Percentiles rank a stretch among this genome's conserved stretches.
These are phyloP conservation scores for Drosophila asahinai DNA, from an alignment of 1,140 invertebrate species.

Conservation along the genomic window DNA sequence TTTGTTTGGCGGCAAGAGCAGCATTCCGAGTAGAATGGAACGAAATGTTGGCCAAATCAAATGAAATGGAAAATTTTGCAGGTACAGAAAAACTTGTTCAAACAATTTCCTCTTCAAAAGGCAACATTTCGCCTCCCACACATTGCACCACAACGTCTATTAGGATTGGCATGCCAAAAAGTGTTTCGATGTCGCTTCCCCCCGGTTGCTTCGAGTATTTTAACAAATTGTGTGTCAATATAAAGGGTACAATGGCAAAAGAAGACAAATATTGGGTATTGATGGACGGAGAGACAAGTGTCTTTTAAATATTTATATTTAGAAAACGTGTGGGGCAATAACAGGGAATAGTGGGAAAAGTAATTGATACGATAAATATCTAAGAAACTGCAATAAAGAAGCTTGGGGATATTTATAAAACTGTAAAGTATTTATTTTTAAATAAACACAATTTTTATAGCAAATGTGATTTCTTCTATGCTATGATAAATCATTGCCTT, in stretches of 20 bases:
- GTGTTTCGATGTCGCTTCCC: slow-evolving; percentile 28
- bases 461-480: no score
- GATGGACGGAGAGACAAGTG: slow-evolving; percentile 8
- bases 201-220: slow-evolving; percentile 28
- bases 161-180: slow-evolving; percentile 12
- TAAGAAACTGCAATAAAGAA: not conserved
- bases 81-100: slow-evolving; percentile 10
- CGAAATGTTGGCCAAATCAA: slow-evolving; percentile 39
- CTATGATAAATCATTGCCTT: no score
- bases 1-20: slow-evolving; percentile 8
- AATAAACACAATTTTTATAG: no score
- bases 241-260: slow-evolving; percentile 4
- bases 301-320: slow-evolving; percentile 18
- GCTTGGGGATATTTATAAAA: no score
- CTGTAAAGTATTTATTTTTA: no score
- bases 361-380: not conserved
- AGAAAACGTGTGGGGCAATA: not conserved
- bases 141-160: not conserved
- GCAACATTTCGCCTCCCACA: not conserved
- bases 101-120: not conserved
- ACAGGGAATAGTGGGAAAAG: not conserved
- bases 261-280: slow-evolving; percentile 11
- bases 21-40: slow-evolving; percentile 8
- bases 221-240: slow-evolving; percentile 55
- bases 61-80: slow-evolving; percentile 37